A percentile compares a stretch with the other conserved stretches of the same genome.
Conservation (phyloP, 2,113 vertebrate genomes). For the Tursiops truncatus region DNA sequence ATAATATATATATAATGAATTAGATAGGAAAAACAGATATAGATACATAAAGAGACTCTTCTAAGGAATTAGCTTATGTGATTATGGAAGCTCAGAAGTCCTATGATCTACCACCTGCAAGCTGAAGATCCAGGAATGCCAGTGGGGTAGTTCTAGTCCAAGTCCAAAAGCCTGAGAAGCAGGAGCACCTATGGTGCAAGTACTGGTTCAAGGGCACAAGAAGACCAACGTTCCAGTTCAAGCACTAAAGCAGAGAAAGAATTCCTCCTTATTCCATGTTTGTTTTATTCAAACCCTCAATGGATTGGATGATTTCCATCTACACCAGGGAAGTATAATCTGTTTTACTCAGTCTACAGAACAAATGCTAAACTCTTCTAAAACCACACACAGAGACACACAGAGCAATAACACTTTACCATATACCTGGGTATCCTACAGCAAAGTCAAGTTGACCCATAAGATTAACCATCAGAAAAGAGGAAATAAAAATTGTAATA, state of each 20-base stretch:
- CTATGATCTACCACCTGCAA: not conserved
- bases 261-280: not conserved
- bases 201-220: not conserved
- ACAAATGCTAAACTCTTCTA: not conserved
- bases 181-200: not conserved
- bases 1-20: not conserved
- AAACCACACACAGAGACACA: not conserved
- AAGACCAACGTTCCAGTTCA: not conserved
- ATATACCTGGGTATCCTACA: not conserved
- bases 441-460: not conserved
- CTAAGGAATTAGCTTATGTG: not conserved
- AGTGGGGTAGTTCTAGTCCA: not conserved
- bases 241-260: not conserved
- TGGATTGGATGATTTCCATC: not conserved
- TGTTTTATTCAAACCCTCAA: not conserved
- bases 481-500: not conserved
- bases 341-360: not conserved
- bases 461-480: not conserved
- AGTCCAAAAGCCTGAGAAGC: not conserved
- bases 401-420: not conserved
- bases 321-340: not conserved
- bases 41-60: not conserved
- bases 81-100: not conserved
- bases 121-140: not conserved
- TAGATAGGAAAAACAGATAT: not conserved